Evolutionary conservation across 2,113 vertebrate genomes (phyloP).

Genomic region (Phaethornis superciliosus): DNA sequence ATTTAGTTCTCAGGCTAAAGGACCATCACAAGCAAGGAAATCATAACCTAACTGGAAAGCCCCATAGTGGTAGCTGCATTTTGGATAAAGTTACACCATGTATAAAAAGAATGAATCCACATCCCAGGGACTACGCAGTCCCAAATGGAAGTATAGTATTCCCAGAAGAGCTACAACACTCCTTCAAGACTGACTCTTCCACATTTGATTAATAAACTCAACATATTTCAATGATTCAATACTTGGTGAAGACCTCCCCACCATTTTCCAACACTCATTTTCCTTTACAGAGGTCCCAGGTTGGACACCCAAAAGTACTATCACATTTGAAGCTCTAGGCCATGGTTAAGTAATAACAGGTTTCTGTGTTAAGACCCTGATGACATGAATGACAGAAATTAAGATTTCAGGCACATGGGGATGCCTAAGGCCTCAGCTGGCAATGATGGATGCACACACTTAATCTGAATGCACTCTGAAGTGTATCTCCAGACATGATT

Average conservation of each 20-base stretch:
- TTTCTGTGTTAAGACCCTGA: slow-evolving; percentile 46
- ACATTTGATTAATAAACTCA: not conserved
- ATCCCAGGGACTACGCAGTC: accelerated
- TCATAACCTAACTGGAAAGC: not conserved
- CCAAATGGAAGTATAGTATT: not conserved
- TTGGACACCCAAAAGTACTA: not conserved
- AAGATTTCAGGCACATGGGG: slow-evolving; percentile 32
- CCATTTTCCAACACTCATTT: not conserved
- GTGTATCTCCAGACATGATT: slow-evolving; percentile 36
- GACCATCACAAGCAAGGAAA: not conserved
- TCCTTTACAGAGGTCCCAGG: not conserved
- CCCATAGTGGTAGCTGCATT: not conserved
- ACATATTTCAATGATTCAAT: not conserved
- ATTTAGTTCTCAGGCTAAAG: not conserved
- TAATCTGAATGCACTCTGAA: slow-evolving; percentile 45
- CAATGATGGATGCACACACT: slow-evolving; percentile 33
- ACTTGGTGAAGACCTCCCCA: not conserved
- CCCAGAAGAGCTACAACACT: not conserved
- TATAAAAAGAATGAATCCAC: not conserved
- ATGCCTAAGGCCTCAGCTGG: slow-evolving; percentile 49
- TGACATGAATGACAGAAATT: slow-evolving; percentile 55
- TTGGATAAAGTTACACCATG: not conserved
- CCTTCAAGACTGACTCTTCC: not conserved
- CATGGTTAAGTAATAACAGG: not conserved
- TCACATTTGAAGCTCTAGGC: slow-evolving; percentile 9